Conservation (phyloP, 2,113 vertebrate species). For the Laticauda colubrina region DNA sequence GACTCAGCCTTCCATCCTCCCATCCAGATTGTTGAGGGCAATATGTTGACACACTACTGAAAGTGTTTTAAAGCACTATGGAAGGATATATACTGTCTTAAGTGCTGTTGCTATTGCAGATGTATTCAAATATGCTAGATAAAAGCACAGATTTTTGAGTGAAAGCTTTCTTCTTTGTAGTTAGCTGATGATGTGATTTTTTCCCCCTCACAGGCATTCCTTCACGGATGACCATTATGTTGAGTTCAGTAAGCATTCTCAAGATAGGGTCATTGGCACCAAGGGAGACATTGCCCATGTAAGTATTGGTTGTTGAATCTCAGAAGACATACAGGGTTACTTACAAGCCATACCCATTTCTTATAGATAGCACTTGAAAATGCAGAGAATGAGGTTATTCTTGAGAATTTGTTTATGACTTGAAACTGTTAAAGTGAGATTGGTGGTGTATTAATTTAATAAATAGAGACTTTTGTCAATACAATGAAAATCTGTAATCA, state of each 20-base stretch:
- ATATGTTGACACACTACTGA: background rate
- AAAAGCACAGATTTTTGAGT: background rate
- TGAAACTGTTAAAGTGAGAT: background rate
- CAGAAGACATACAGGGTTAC: conserved; percentile 11
- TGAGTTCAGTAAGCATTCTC: conserved; percentile 98
- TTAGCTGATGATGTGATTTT: conserved; percentile 40
- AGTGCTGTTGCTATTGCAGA: background rate
- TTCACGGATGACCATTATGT: conserved; percentile 98
- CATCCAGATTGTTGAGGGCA: background rate
- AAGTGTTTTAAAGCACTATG: background rate
- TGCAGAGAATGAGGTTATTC: background rate
- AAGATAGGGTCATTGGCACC: conserved; percentile 96
- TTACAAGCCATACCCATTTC: background rate
- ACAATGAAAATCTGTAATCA: background rate
- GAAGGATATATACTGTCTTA: background rate
- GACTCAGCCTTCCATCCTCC: background rate
- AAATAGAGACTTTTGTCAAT: background rate
- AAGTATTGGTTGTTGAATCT: conserved; percentile 52
- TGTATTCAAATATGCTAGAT: background rate
- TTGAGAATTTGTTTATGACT: background rate
- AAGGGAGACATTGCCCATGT: conserved; percentile 95
- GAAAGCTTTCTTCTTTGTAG: background rate
- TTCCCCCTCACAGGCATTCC: conserved; percentile 81
- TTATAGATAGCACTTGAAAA: background rate
- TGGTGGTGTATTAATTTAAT: background rate